Conservation (phyloP, 2,888 invertebrate genomes). For the Nomada flava region DNA sequence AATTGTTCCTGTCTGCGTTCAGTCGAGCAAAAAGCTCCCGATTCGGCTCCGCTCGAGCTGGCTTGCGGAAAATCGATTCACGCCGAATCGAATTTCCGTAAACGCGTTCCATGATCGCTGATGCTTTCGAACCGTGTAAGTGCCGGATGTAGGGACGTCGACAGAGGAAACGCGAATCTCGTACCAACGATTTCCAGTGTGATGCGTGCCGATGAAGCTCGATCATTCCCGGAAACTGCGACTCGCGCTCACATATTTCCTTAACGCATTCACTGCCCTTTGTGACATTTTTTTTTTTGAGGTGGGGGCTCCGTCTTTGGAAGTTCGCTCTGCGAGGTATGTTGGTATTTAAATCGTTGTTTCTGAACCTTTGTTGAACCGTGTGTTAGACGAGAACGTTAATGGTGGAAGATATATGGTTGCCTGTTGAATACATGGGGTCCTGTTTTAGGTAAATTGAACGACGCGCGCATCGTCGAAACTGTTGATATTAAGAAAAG, state of each 20-base stretch:
- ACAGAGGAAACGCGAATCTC: neutral
- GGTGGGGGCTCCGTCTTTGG: too few relatives aligned
- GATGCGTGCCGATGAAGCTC: neutral
- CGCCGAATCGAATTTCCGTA: constrained; percentile 8
- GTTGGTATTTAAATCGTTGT: too few relatives aligned
- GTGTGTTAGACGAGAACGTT: neutral
- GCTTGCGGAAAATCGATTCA: neutral
- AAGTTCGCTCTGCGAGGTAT: neutral
- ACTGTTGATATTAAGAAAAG: too few relatives aligned
- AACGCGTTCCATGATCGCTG: constrained; percentile 12
- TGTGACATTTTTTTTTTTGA: neutral
- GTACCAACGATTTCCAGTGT: constrained; percentile 7
- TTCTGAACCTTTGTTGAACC: neutral
- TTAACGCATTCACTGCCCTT: constrained; percentile 22
- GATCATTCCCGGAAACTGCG: neutral
- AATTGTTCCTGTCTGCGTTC: neutral
- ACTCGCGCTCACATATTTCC: constrained; percentile 2
- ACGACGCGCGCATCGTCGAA: too few relatives aligned
- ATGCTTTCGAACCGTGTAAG: constrained; percentile 19
- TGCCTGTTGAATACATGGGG: neutral
- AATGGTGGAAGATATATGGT: neutral
- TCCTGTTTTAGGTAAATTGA: too few relatives aligned
- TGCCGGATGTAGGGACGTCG: constrained; percentile 9
- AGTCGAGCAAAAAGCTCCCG: constrained; percentile 5
- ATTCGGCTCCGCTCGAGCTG: neutral